A percentile compares a stretch with the other conserved stretches of the same genome.
These are phyloP conservation scores for Drosophila athabasca DNA, from an alignment of 1,140 invertebrate genomes.

Conservation along the genomic window DNA sequence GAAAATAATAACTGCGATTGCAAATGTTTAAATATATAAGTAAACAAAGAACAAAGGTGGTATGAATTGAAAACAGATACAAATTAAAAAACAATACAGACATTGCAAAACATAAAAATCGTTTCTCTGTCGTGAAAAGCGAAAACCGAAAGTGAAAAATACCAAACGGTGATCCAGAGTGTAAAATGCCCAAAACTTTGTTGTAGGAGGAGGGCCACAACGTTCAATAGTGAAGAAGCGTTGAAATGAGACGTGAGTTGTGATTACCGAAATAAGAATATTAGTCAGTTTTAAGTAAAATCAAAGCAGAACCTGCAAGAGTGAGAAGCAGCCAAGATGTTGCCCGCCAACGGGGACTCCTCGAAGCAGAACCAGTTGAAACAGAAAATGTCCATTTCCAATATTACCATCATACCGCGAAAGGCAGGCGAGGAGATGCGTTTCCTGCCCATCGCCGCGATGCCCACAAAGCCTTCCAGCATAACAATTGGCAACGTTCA, in stretches of 20 bases:
- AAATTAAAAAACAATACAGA: neutral
- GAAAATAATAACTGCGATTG: slow-evolving; percentile 23
- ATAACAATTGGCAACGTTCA: slow-evolving; percentile 48
- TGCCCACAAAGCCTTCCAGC: slow-evolving; percentile 60
- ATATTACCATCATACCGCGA: neutral
- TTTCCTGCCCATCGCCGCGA: slow-evolving; percentile 55
- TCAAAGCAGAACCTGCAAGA: too few relatives aligned
- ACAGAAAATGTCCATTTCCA: too few relatives aligned
- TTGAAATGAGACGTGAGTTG: slow-evolving; percentile 48
- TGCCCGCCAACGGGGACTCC: slow-evolving; percentile 47
- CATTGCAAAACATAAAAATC: neutral
- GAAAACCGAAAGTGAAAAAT: slow-evolving; percentile 47
- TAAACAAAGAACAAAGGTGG: neutral
- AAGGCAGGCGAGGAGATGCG: slow-evolving; percentile 45
- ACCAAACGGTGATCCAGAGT: slow-evolving; percentile 42
- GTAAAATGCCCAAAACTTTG: slow-evolving; percentile 72
- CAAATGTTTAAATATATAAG: neutral
- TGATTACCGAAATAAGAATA: slow-evolving; percentile 11
- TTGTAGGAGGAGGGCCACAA: slow-evolving; percentile 48
- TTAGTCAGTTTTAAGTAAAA: too few relatives aligned
- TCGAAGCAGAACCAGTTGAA: too few relatives aligned
- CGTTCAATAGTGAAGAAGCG: slow-evolving; percentile 68
- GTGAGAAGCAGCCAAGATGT: slow-evolving; percentile 35
- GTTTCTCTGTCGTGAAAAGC: neutral
- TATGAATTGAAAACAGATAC: too few relatives aligned